Conservation (phyloP, 2,113 vertebrate species). For the Heteronetta atricapilla region DNA sequence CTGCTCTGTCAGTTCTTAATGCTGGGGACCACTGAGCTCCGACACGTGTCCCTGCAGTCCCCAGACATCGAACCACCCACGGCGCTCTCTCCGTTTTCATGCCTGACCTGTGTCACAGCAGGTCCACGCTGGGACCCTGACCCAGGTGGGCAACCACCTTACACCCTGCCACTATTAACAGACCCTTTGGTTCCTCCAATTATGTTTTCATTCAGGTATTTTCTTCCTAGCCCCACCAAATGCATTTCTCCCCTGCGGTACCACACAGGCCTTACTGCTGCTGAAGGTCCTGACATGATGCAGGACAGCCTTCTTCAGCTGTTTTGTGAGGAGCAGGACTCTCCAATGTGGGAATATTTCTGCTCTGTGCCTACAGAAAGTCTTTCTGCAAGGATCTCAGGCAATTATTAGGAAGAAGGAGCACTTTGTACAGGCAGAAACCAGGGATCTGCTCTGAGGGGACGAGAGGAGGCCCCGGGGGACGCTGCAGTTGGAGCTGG, state of each 20-base stretch:
- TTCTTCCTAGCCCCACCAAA: background rate
- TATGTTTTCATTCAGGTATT: background rate
- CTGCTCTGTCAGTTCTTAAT: too few relatives aligned
- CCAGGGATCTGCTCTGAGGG: fast-evolving
- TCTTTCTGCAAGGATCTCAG: background rate
- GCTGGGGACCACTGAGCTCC: too few relatives aligned
- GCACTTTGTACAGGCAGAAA: background rate
- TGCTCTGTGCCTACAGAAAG: background rate
- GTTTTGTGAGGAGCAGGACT: background rate
- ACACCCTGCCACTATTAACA: background rate
- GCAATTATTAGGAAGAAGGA: background rate
- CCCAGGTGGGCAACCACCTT: too few relatives aligned
- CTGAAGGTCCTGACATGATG: background rate
- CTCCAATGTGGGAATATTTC: background rate
- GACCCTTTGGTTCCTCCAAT: background rate
- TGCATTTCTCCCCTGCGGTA: background rate
- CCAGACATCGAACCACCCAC: background rate
- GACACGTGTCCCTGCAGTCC: too few relatives aligned
- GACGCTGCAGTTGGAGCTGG: background rate
- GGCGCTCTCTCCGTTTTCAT: background rate
- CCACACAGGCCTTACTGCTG: background rate
- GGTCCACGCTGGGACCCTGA: background rate
- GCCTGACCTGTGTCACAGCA: too few relatives aligned
- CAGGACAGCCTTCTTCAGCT: background rate
- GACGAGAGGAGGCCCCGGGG: background rate